A percentile compares a stretch with the other conserved stretches of the same genome.
Evolutionary conservation across 2,888 invertebrate species (phyloP).

Genomic region (Byasa hedistus): DNA sequence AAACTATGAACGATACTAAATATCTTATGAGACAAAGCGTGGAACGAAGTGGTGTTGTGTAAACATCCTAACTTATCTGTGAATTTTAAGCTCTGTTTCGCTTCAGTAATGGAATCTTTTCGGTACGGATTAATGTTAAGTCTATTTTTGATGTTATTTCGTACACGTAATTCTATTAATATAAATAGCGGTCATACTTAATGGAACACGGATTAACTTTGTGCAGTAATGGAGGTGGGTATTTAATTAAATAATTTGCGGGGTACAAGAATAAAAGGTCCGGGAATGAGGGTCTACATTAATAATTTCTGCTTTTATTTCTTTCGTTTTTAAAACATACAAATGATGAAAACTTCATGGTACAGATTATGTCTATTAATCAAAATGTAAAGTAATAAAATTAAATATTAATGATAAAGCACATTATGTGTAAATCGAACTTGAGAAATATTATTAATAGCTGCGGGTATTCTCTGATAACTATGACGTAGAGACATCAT

Average conservation of each 20-base stretch:
- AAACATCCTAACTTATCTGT: too few species aligned
- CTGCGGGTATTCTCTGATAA: too few species aligned
- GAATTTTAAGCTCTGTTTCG: neutral
- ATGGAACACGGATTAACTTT: slow-evolving; percentile 21
- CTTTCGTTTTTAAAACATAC: neutral
- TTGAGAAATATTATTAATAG: too few species aligned
- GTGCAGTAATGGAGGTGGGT: slow-evolving; percentile 14
- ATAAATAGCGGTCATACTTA: slow-evolving; percentile 18
- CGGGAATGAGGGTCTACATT: neutral
- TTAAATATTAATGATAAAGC: too few species aligned
- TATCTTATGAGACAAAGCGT: too few species aligned
- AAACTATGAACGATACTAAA: too few species aligned
- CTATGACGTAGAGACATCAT: too few species aligned
- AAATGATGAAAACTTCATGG: too few species aligned
- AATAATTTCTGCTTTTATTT: neutral
- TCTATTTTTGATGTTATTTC: slow-evolving; percentile 2
- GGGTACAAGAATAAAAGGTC: slow-evolving; percentile 4
- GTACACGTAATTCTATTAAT: slow-evolving; percentile 18
- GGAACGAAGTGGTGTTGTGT: too few species aligned
- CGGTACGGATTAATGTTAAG: slow-evolving; percentile 8
- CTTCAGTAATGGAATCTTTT: neutral
- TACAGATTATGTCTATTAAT: too few species aligned
- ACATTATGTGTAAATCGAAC: too few species aligned
- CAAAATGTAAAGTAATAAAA: too few species aligned
- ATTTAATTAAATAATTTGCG: slow-evolving; percentile 18